Conservation (phyloP, 2,113 vertebrate species). For the Sclerurus mexicanus region DNA sequence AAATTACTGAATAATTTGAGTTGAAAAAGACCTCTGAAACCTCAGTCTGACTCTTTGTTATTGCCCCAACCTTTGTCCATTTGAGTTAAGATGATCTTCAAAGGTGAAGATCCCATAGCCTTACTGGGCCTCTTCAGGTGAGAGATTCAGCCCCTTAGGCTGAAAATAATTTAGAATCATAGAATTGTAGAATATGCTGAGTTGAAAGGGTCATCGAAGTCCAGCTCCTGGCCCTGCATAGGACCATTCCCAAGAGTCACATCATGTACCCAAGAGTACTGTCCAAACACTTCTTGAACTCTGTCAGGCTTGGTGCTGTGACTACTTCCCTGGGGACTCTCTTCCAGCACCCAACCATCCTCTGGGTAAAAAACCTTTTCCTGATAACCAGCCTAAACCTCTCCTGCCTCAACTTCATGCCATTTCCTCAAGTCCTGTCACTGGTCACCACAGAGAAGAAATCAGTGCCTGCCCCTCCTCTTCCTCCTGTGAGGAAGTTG, state of each 20-base stretch:
- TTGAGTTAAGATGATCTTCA: not conserved
- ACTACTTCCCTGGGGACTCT: not conserved
- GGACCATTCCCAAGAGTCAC: not conserved
- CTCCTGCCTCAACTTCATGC: not conserved
- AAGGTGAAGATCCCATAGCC: not conserved
- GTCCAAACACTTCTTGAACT: not conserved
- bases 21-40: not conserved
- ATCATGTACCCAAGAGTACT: not conserved
- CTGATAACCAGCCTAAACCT: not conserved
- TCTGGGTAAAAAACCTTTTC: not conserved
- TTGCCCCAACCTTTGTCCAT: not conserved
- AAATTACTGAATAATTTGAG: not conserved
- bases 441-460: not conserved
- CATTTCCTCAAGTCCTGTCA: not conserved
- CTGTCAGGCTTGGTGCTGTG: not conserved
- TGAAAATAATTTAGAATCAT: not conserved
- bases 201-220: not conserved
- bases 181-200: not conserved
- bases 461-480: rapidly evolving
- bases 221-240: not conserved
- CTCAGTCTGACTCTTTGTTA: not conserved
- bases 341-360: not conserved
- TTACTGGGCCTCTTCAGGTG: not conserved
- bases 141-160: not conserved
- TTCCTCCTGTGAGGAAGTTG: not conserved